These are phyloP conservation scores for Mythimna loreyi DNA, from an alignment of 2,888 invertebrate species.

Conservation along the genomic window DNA sequence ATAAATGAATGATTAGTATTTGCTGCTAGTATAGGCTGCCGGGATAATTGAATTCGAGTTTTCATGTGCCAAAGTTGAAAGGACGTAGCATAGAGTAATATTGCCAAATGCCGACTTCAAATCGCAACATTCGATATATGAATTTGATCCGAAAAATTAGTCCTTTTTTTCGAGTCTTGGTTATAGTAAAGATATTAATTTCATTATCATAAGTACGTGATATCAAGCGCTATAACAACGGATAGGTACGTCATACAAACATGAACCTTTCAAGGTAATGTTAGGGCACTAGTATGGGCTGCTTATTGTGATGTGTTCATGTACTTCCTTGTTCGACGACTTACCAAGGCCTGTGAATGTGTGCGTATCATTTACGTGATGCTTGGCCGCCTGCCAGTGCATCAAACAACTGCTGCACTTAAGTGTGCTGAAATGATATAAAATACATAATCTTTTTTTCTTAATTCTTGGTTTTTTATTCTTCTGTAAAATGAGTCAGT, in stretches of 20 bases:
- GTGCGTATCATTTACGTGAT: conserved; percentile 67
- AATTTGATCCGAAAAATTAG: conserved; percentile 54
- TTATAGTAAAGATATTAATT: conserved; percentile 63
- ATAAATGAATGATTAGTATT: conserved; percentile 57
- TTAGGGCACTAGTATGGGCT: conserved; percentile 71
- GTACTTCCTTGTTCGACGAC: conserved; percentile 71
- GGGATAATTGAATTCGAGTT: conserved; percentile 29
- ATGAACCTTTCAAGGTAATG: conserved; percentile 79
- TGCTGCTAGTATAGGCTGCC: conserved; percentile 23
- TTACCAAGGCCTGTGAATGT: conserved; percentile 68
- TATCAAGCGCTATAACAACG: conserved; percentile 64
- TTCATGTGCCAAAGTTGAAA: conserved; percentile 17
- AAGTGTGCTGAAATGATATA: conserved; percentile 66
- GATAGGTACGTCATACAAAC: conserved; percentile 68
- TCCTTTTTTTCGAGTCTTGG: conserved; percentile 52
- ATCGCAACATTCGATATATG: conserved; percentile 34
- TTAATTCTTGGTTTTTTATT: conserved; percentile 67
- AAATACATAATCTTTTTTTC: conserved; percentile 56
- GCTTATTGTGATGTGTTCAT: conserved; percentile 64
- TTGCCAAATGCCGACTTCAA: conserved; percentile 24
- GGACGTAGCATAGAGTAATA: conserved; percentile 6
- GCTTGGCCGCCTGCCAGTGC: conserved; percentile 78
- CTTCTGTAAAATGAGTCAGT: conserved; percentile 57
- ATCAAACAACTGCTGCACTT: conserved; percentile 69
- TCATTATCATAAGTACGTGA: conserved; percentile 69